These are phyloP conservation scores for Philereme vetulata DNA, from an alignment of 2,888 invertebrate genomes.

Conservation along the genomic window DNA sequence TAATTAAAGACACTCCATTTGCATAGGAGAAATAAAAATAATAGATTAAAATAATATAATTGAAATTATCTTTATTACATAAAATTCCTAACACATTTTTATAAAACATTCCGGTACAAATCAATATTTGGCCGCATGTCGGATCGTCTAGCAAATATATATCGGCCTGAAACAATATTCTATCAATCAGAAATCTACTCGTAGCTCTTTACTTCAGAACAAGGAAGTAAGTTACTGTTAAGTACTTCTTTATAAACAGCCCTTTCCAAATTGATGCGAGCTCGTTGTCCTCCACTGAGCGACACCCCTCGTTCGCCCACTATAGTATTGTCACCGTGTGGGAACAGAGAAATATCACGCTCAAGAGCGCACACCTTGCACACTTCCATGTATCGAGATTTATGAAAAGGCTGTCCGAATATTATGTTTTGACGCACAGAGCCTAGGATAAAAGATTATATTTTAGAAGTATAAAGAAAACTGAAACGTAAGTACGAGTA, in stretches of 20 bases:
- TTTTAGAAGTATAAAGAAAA: neutral
- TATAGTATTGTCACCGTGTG: constrained; percentile 91
- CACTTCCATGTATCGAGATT: constrained; percentile 85
- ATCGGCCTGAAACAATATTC: constrained; percentile 80
- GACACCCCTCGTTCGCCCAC: constrained; percentile 94
- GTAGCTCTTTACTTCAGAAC: neutral
- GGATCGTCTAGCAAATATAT: constrained; percentile 91
- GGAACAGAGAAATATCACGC: constrained; percentile 89
- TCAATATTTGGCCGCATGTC: no score
- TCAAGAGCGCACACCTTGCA: constrained; percentile 89
- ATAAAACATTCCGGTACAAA: no score
- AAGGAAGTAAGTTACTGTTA: neutral
- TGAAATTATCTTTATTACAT: no score
- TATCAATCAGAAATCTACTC: constrained; percentile 1
- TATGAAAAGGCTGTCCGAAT: constrained; percentile 90
- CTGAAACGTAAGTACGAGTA: neutral
- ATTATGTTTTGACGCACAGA: constrained; percentile 96
- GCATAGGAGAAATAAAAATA: no score
- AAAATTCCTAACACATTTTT: no score
- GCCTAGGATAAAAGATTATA: constrained; percentile 56
- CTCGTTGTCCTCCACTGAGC: constrained; percentile 92
- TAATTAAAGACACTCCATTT: no score
- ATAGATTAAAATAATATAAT: no score
- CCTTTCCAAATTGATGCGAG: constrained; percentile 85
- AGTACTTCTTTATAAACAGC: constrained; percentile 86